These are phyloP conservation scores for Cerastoderma edule DNA, from an alignment of 2,888 invertebrate genomes.

Conservation along the genomic window DNA sequence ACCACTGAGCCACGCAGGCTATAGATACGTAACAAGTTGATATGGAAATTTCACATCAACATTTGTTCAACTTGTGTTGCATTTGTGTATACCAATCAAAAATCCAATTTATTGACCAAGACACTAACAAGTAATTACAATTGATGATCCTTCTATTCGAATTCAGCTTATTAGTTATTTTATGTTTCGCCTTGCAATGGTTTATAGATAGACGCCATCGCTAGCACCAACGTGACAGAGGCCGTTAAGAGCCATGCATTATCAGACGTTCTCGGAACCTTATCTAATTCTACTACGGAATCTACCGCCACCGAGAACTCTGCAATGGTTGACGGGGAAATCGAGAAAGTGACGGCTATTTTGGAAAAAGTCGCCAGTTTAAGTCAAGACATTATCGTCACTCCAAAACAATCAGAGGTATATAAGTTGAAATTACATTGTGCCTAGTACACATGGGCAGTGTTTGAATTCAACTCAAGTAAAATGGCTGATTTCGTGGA, in stretches of 20 bases:
- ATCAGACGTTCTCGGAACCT: neutral
- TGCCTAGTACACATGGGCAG: neutral
- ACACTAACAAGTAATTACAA: neutral
- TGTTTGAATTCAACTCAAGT: neutral
- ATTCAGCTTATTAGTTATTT: neutral
- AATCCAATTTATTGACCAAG: neutral
- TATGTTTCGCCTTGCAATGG: neutral
- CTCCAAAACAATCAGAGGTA: slow-evolving; percentile 28
- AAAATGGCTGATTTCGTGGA: neutral
- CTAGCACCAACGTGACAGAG: neutral
- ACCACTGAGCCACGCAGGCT: too few species aligned
- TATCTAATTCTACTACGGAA: neutral
- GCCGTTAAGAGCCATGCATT: neutral
- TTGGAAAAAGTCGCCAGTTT: slow-evolving; percentile 30
- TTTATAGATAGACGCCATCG: neutral
- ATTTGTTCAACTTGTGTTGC: too few species aligned
- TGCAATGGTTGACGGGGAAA: slow-evolving; percentile 25
- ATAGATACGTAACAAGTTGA: too few species aligned
- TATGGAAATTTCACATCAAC: too few species aligned
- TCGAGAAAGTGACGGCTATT: slow-evolving; percentile 38
- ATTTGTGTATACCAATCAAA: neutral
- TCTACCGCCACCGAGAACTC: neutral
- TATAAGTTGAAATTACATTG: neutral
- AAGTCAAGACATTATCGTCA: slow-evolving; percentile 28
- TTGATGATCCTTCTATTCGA: neutral